Percentiles rank a stretch among this genome's conserved stretches.
phyloP scores from a whole-genome alignment of 1,140 invertebrate species.

The Drosophila parabipectinata region DNA sequence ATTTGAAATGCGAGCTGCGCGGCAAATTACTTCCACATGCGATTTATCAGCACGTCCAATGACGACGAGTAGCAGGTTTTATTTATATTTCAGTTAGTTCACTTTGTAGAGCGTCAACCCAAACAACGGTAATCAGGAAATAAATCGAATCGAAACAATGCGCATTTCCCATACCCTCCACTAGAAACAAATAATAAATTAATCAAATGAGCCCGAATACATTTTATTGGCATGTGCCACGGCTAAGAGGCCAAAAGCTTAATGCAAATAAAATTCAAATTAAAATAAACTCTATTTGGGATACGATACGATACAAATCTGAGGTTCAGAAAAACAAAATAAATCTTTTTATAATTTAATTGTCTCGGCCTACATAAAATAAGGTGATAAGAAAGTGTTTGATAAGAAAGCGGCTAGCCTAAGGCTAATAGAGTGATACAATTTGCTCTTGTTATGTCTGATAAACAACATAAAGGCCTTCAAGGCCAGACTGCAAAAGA shows the following conservation, averaged over 20 bases:
- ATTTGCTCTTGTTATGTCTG: background rate
- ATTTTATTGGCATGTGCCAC: background rate
- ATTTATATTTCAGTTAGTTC: constrained; percentile 21
- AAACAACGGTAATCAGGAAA: constrained; percentile 15
- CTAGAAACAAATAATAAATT: too few relatives aligned
- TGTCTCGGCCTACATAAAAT: constrained; percentile 6
- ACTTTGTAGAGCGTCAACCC: constrained; percentile 2
- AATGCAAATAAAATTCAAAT: background rate
- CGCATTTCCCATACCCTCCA: background rate
- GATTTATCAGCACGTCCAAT: constrained; percentile 53
- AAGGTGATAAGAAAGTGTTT: constrained; percentile 8
- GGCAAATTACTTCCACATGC: constrained; percentile 51
- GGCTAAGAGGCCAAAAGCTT: background rate
- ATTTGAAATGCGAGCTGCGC: constrained; percentile 23
- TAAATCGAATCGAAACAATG: background rate
- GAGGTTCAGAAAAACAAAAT: background rate
- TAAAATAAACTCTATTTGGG: background rate
- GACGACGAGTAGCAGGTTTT: constrained; percentile 34
- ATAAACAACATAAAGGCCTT: background rate
- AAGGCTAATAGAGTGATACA: background rate
- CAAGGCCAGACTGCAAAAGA: background rate
- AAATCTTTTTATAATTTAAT: constrained; percentile 2
- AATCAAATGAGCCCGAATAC: background rate
- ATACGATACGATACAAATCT: background rate
- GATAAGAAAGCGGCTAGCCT: background rate